phyloP scores from a whole-genome alignment of 2,888 invertebrate species.

The Abscondita cerata region DNA sequence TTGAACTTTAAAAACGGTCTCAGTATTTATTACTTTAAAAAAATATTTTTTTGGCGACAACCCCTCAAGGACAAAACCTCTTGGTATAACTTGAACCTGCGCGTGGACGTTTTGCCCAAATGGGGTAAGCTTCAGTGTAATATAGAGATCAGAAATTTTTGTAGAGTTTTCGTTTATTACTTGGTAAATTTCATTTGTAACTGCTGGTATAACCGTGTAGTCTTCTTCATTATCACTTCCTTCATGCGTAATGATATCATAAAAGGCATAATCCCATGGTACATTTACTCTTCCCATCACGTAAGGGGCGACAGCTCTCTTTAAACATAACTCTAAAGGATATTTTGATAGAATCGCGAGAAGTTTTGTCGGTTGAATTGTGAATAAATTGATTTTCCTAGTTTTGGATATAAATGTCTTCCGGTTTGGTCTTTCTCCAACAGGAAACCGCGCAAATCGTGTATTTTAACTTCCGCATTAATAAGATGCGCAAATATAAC shows the following conservation, averaged over 20 bases:
- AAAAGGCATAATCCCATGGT: conserved; percentile 61
- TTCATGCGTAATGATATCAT: conserved; percentile 59
- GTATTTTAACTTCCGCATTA: too few relatives aligned
- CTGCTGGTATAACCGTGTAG: conserved; percentile 54
- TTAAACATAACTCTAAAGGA: conserved; percentile 62
- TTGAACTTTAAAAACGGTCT: conserved; percentile 48
- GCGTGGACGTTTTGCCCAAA: conserved; percentile 61
- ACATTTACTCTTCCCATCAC: conserved; percentile 58
- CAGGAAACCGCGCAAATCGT: too few relatives aligned
- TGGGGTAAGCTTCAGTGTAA: conserved; percentile 62
- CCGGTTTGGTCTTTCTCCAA: too few relatives aligned
- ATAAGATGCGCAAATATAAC: too few relatives aligned
- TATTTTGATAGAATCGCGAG: conserved; percentile 59
- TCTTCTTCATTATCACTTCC: conserved; percentile 42
- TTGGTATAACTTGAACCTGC: conserved; percentile 45
- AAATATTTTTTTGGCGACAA: conserved; percentile 39
- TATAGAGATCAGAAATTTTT: conserved; percentile 59
- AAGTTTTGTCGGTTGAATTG: conserved; percentile 60
- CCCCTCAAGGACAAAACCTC: too few relatives aligned
- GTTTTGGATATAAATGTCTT: conserved; percentile 57
- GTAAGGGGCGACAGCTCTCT: conserved; percentile 55
- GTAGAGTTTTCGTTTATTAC: conserved; percentile 52
- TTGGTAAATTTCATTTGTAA: conserved; percentile 55
- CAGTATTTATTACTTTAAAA: conserved; percentile 48
- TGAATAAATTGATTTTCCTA: conserved; percentile 65